Evolutionary conservation across 2,113 vertebrate genomes (phyloP), one percentile per base, ranked within the genome.

Genomic region (Corythornis vintsioides): DNA sequence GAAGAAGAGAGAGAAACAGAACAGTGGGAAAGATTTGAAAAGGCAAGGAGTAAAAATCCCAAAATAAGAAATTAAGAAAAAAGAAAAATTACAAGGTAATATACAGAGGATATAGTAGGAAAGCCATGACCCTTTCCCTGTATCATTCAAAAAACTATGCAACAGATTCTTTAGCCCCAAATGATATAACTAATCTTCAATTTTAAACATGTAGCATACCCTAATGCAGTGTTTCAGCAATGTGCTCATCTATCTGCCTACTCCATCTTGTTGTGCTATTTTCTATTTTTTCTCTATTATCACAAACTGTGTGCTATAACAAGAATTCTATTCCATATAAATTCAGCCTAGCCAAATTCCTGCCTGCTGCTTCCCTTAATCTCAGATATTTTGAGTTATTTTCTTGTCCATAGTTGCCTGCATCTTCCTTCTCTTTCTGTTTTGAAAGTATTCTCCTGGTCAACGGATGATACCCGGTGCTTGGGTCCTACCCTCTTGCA

Each of bases 61-160:
- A 82, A 86, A 83, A 50, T 78, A 87, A n/a, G 42, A 90, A 92
- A 82, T 47, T 2, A 85, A 94, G 76, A 4, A 83, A 73, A 88
- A 79, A 55, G 15, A 22, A 59, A 64, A 26, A 53, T 55, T 75
- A 38, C 26, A 80, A 45, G 16, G 11, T 31, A 74, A 50, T 73
- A 19, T 33, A 74, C 10, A 42, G 28, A 86, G 9, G 13, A 45
- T 21, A 72, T 6, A 38, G 25, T 8, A 55, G 31, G 13, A 78
- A 81, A 81, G 4, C 8, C 18, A 26, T 59, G 33, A 59, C 21
- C 2, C 6, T 75, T 57, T 87, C 35, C 7, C 7, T 75, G 6
- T 26, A 48, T 13, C 38, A 59, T 81, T 75, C 17, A 92, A 72
- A 92, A 76, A 76, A 4, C 24, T 7, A 47, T 26, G 13, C 33